A percentile compares a stretch with the other conserved stretches of the same genome.
Conservation (phyloP, 2,113 vertebrate genomes). For the Dasyprocta punctata region DNA sequence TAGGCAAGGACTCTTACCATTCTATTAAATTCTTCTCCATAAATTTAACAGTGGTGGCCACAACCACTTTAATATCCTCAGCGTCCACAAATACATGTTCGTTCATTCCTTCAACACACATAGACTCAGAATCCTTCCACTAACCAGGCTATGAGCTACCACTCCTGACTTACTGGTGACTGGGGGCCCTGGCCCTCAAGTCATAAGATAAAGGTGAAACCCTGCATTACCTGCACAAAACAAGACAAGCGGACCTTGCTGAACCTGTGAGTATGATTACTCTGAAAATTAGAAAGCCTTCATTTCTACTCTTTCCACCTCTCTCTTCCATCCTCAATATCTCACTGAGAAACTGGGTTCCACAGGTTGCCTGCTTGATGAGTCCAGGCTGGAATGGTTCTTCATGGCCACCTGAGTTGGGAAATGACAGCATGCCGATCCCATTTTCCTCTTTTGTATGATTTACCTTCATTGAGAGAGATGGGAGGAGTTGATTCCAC, state of each 20-base stretch:
- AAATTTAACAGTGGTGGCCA: neutral
- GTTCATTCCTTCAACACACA: neutral
- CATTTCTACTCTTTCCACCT: neutral
- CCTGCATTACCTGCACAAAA: neutral
- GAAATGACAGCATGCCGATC: neutral
- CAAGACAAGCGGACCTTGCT: neutral
- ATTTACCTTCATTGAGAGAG: neutral
- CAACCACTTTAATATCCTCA: neutral
- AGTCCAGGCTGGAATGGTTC: neutral
- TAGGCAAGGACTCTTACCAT: neutral
- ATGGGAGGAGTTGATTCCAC: neutral
- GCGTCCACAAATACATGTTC: fast-evolving
- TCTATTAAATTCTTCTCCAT: neutral
- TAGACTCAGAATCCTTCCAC: neutral
- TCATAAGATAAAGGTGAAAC: neutral
- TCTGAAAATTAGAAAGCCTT: neutral
- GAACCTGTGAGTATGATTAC: neutral
- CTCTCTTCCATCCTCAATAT: neutral
- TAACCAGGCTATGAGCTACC: neutral
- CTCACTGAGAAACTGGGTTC: neutral
- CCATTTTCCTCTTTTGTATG: neutral
- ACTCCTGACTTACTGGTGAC: neutral
- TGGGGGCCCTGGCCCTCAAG: neutral
- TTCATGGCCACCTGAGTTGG: neutral
- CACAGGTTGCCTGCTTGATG: neutral